Evolutionary conservation across 1,140 invertebrate genomes (phyloP), one percentile per base, ranked within the genome.

Genomic region (Ceratitis capitata): DNA sequence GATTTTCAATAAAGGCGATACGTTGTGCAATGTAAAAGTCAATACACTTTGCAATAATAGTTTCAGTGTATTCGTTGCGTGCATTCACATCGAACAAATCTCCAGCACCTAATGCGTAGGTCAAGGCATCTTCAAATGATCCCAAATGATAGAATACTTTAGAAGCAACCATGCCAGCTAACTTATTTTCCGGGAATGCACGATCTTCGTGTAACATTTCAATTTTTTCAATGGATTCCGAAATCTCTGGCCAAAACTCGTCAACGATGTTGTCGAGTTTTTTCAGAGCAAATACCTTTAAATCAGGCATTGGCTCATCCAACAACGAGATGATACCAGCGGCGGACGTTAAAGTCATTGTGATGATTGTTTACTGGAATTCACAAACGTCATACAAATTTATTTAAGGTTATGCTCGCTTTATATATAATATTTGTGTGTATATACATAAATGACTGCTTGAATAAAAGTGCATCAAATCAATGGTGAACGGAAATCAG

Each of bases 101-200:
- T 74, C 97, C 97, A 89, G 98, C 97, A 83, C 97, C 97, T 16
- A 99, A 93, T 49, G 98, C 98, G 93, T 98, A 99, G 45, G 96
- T 97, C 85, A 99, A 91, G 0, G 98, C 98, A 92, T 99, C 98
- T 92, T 98, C 97, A 93, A 98, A 99, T 6, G 97, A 97, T 42
- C 98, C 98, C 82, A 99, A 93, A 92, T 99, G 98, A 92, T 99
- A 99, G 90, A 99, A 99, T 6, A 99, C 98, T 93, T 99, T 99
- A 87, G 98, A 99, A 7, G 98, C 98, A 35, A 99, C 98, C 86
- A 99, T 94, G 39, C 98, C 98, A 82, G 99, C 99, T 64, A 99
- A 92, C 88, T 99, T 95, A 89, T 97, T 96, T 88, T 99, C 95
- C 32, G 95, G 94, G 89, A 99, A 99, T 16, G 92, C 92, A 88